Evolutionary conservation across 2,113 vertebrate species (phyloP), one percentile per base, ranked within the genome.

Genomic region (Typhlomys cinereus): DNA sequence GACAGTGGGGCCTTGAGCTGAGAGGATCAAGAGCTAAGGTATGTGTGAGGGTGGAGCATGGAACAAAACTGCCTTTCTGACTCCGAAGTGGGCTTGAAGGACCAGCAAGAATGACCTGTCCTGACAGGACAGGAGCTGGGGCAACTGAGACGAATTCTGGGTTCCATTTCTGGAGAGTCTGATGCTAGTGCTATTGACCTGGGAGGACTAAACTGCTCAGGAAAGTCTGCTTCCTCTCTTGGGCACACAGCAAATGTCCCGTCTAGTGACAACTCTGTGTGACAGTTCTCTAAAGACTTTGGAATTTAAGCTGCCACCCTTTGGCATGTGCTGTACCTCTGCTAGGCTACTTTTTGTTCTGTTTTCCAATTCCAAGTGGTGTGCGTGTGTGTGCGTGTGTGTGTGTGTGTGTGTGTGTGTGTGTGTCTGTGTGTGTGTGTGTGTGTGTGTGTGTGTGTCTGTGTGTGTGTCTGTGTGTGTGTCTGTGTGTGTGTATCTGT

Each of bases 21-120:
- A 27, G 87, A 39, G 4, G 39, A 29, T 1, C 6, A 7, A 25
- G 31, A 71, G 36, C 67, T 3, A 41, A 14, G 13, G 21, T 23
- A 21, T 0, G 2, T 9, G 36, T 12, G 27, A 11, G 31, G 7
- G 5, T 17, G 31, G 36, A 36, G 36, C 17, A 7, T 15, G 41
- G 75, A 25, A 48, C 48, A 62, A 7, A 52, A 4, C 1, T 44
- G 2, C 34, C n/a, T 78, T 11, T 34, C 39, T 69, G 69, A n/a
- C 5, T 3, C 7, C 4, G 21, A 7, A 66, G 73, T 17, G 48
- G 74, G 2, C 80, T 20, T 44, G 52, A 69, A 81, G 83, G 73
- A 12, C 50, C 5, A 23, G 79, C 3, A 10, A 41, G 94, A 73
- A 87, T 67, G 34, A 29, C 34, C 31, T 20, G 54, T n/a, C 29